Percentiles rank a stretch among this genome's conserved stretches.
These are phyloP conservation scores for Phrynocephalus versicolor DNA, from an alignment of 2,113 vertebrate species.

Conservation along the genomic window DNA sequence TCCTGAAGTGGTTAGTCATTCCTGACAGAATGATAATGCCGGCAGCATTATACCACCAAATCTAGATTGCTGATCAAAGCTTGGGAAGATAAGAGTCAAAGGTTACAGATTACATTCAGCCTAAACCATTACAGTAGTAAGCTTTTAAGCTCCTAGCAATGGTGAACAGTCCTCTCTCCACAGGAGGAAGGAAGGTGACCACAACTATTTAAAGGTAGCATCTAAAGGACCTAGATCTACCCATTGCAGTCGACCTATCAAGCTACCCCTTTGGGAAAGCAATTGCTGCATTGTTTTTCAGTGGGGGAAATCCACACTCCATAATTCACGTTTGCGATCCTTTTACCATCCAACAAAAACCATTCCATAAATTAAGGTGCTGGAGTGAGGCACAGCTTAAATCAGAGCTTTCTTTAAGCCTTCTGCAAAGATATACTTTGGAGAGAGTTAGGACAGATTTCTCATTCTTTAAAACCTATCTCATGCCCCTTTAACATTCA, in stretches of 20 bases:
- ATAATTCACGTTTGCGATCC: not conserved
- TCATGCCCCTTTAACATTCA: conserved; percentile 30
- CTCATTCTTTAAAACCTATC: conserved; percentile 14
- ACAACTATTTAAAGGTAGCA: not conserved
- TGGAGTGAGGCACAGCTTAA: not conserved
- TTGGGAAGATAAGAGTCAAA: not conserved
- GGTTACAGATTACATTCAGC: no score
- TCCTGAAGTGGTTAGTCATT: no score
- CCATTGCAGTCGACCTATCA: no score
- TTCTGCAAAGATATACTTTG: not conserved
- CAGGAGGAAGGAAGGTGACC: not conserved
- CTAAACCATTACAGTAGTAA: not conserved
- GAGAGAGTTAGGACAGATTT: not conserved
- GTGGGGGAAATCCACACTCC: not conserved
- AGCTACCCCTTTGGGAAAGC: no score
- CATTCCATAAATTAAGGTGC: not conserved
- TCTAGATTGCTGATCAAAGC: not conserved
- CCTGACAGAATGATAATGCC: not conserved
- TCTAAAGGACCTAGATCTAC: not conserved
- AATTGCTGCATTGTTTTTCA: not conserved
- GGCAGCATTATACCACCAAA: not conserved
- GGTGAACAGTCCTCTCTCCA: not conserved
- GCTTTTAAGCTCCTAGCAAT: not conserved
- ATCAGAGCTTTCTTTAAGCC: not conserved
- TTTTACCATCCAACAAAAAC: not conserved